Conservation (phyloP, 2,888 invertebrate genomes). For the Aphodius sticticus region DNA sequence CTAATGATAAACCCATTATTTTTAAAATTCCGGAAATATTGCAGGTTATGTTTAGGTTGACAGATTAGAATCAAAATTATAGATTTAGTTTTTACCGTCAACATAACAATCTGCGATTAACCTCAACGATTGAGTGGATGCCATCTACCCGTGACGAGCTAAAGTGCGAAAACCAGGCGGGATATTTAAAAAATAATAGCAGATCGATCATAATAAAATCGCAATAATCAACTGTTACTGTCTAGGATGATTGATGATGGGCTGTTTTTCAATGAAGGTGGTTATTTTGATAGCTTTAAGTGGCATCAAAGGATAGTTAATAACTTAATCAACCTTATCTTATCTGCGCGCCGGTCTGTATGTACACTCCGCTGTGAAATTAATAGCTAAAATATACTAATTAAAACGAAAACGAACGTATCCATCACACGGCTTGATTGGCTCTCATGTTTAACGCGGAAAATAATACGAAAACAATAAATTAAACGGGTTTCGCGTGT, state of each 20-base stretch:
- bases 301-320: not conserved
- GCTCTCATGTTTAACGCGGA: not conserved
- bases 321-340: not conserved
- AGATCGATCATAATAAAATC: not conserved
- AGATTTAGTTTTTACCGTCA: not conserved
- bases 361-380: not conserved
- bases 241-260: not conserved
- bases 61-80: not conserved
- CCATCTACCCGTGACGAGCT: not conserved
- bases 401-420: not conserved
- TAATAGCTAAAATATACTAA: not conserved
- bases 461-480: not conserved
- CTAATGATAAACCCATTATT: too few species aligned
- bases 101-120: too few species aligned
- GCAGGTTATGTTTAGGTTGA: not conserved
- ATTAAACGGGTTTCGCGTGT: not conserved
- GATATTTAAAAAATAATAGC: not conserved
- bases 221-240: not conserved
- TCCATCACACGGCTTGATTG: not conserved
- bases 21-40: too few species aligned
- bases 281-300: not conserved
- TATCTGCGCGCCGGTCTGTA: not conserved
- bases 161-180: not conserved
- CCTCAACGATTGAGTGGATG: too few species aligned
- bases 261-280: not conserved